phyloP scores from a whole-genome alignment of 2,797 vertebrate species.

The Galaxias olidus region DNA sequence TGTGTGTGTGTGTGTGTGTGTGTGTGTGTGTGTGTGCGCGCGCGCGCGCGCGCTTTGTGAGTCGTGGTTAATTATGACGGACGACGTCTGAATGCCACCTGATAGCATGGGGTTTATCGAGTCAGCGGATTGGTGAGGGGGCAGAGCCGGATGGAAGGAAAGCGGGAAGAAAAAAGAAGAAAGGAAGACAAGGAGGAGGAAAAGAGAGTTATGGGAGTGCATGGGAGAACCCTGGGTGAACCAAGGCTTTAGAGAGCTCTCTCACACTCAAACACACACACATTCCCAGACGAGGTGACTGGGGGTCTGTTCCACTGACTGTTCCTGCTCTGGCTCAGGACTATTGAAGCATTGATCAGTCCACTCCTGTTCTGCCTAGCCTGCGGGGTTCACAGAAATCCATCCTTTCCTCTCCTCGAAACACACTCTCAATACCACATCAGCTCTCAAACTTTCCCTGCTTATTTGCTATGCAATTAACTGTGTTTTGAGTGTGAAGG shows the following conservation, averaged over 20 bases:
- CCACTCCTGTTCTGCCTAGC: conserved; percentile 31
- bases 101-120: conserved; percentile 7
- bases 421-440: too few relatives aligned
- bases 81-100: conserved; percentile 8
- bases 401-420: conserved; percentile 22
- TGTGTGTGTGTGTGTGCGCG: conserved; percentile 6
- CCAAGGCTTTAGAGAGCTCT: neutral
- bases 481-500: too few relatives aligned
- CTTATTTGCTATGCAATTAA: neutral
- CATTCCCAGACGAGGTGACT: conserved; percentile 12
- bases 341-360: conserved; percentile 46
- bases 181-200: neutral
- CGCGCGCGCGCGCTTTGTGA: neutral
- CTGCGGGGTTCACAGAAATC: conserved; percentile 39
- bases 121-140: conserved; percentile 3
- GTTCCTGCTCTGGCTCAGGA: conserved; percentile 1
- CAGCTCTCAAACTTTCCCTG: conserved; percentile 7
- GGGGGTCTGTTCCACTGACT: neutral
- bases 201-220: neutral
- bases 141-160: neutral
- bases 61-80: conserved; percentile 14
- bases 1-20: conserved; percentile 3
- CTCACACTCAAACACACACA: conserved; percentile 2
- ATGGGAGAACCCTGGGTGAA: neutral
- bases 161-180: conserved; percentile 9